Evolutionary conservation across 2,888 invertebrate genomes (phyloP), one percentile per base, ranked within the genome.

Genomic region (Cerceris ruficornis): DNA sequence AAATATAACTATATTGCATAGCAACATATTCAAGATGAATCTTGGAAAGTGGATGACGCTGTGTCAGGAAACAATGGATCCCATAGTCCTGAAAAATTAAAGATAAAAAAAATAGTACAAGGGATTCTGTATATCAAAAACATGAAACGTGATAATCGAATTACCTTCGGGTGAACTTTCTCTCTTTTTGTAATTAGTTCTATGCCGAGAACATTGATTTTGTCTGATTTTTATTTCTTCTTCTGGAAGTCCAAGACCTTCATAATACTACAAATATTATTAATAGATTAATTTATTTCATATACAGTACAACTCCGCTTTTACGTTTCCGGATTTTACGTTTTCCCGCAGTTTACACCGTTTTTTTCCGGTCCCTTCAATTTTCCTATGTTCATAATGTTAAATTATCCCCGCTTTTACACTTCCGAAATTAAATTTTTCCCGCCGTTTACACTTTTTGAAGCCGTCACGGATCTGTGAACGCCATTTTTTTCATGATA

Each of bases 151-250:
- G 17, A 55, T 11, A 52, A 14, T 9, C n/a, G n/a, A n/a, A 68
- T 82, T 89, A 93, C 93, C 92, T 83, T 86, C 87, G 28, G 93
- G 93, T 49, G 93, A 92, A 54, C 80, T 78, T 49, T 86, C 75
- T 50, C 88, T 81, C 57, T 91, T 91, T 71, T 91, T 89, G 78
- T 90, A 93, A 75, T 91, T 92, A 62, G 92, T 91, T 81, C 93
- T 88, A 84, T 94, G 94, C 72, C 92, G 92, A 0, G 94, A 94
- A 88, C 94, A 94, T 46, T 89, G 86, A 83, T 93, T 91, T 87
- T 92, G 92, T 57, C 90, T 88, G 68, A 90, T 88, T 81, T 92
- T 85, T 28, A 93, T 73, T 86, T 93, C 92, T 58, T 91, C 87
- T 1, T 92, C 89, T 4, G 92, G 81, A 46, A 93, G 84, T 28